These are phyloP conservation scores for Pterostichus madidus DNA, from an alignment of 2,888 invertebrate genomes.

Conservation along the genomic window DNA sequence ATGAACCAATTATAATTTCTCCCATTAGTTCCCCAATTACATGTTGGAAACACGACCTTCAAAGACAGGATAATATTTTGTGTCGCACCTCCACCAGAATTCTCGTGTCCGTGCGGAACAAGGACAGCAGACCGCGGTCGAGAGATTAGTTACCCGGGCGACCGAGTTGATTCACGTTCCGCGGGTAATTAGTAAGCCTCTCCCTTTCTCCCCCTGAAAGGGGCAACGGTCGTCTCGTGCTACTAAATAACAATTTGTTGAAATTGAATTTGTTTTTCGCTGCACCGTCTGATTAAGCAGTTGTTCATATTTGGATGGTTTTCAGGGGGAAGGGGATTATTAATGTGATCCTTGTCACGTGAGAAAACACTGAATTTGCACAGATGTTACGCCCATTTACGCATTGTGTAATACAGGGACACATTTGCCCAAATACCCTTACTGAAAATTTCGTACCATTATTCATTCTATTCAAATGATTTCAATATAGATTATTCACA, in stretches of 20 bases:
- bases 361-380: too few relatives aligned
- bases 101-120: neutral
- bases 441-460: too few relatives aligned
- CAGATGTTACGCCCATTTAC: too few relatives aligned
- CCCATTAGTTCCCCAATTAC: neutral
- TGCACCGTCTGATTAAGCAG: neutral
- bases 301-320: neutral
- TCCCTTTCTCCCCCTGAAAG: neutral
- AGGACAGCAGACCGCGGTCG: neutral
- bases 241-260: conserved; percentile 56
- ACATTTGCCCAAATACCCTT: too few relatives aligned
- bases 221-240: too few relatives aligned
- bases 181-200: neutral
- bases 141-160: conserved; percentile 44
- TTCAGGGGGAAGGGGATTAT: neutral
- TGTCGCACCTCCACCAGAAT: neutral
- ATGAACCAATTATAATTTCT: too few relatives aligned
- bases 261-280: conserved; percentile 30
- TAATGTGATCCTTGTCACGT: neutral
- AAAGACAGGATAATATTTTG: neutral
- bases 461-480: too few relatives aligned
- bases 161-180: conserved; percentile 36
- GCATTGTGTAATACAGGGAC: too few relatives aligned
- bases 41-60: neutral
- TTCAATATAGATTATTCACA: too few relatives aligned